phyloP scores from a whole-genome alignment of 2,888 invertebrate genomes.

The Chymomyza amoena region DNA sequence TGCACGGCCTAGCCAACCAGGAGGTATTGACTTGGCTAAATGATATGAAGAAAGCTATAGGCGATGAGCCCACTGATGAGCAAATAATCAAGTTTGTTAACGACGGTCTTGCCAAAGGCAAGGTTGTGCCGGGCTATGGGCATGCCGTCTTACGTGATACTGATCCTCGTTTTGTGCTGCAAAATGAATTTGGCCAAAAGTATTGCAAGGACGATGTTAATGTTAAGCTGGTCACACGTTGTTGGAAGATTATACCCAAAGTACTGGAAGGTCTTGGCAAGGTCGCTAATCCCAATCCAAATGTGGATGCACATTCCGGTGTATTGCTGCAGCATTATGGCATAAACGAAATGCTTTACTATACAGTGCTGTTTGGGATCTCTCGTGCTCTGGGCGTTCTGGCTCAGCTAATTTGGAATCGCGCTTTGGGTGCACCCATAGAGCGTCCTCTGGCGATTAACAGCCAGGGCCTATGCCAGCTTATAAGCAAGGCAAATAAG shows the following conservation, averaged over 20 bases:
- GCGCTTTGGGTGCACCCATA: conserved; percentile 87
- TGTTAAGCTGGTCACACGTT: conserved; percentile 85
- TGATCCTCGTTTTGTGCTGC: conserved; percentile 87
- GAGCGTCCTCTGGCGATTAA: conserved; percentile 80
- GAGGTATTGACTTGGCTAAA: conserved; percentile 94
- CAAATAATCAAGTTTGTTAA: conserved; percentile 90
- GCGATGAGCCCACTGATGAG: conserved; percentile 89
- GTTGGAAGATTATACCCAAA: conserved; percentile 88
- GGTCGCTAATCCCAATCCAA: conserved; percentile 93
- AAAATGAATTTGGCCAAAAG: conserved; percentile 88
- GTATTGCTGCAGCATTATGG: conserved; percentile 88
- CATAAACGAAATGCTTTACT: conserved; percentile 90
- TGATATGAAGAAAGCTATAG: conserved; percentile 88
- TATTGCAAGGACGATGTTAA: conserved; percentile 88
- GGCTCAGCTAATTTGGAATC: conserved; percentile 87
- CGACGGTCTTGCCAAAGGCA: conserved; percentile 80
- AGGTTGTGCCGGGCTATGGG: conserved; percentile 89
- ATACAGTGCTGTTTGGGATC: conserved; percentile 92
- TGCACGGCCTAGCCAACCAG: conserved; percentile 92
- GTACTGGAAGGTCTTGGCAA: conserved; percentile 88
- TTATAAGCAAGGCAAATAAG: too few relatives aligned
- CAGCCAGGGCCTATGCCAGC: too few relatives aligned
- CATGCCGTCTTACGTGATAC: conserved; percentile 91
- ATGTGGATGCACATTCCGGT: conserved; percentile 92
- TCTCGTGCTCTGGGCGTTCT: conserved; percentile 89